phyloP scores from a whole-genome alignment of 2,888 invertebrate genomes.

The Crematogaster levior region DNA sequence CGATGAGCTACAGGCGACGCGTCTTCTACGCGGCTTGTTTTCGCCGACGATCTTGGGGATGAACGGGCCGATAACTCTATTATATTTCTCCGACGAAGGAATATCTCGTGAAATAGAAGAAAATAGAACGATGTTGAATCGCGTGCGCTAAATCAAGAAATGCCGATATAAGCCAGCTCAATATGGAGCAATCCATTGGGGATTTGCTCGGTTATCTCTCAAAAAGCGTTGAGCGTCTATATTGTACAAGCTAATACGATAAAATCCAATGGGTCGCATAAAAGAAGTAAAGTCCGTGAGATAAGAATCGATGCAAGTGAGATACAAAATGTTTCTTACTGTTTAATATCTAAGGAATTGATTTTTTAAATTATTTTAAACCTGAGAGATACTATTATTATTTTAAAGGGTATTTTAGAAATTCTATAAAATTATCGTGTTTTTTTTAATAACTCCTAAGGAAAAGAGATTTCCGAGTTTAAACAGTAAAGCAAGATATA shows the following conservation, averaged over 20 bases:
- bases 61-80: slow-evolving; percentile 47
- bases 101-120: slow-evolving; percentile 27
- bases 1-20: slow-evolving; percentile 26
- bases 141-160: slow-evolving; percentile 35
- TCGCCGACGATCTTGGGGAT: slow-evolving; percentile 19
- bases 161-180: background rate
- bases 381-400: too few relatives aligned
- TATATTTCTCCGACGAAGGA: slow-evolving; percentile 26
- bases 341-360: background rate
- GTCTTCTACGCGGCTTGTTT: slow-evolving; percentile 33
- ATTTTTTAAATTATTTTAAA: too few relatives aligned
- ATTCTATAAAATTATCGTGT: background rate
- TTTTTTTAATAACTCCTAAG: background rate
- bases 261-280: background rate
- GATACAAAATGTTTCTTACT: background rate
- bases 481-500: too few relatives aligned
- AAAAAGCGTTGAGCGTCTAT: background rate
- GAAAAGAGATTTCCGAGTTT: background rate
- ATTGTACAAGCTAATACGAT: background rate
- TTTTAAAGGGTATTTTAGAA: too few relatives aligned
- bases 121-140: slow-evolving; percentile 1
- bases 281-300: background rate
- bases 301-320: background rate
- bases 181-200: slow-evolving; percentile 1
- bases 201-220: background rate